Evolutionary conservation across 2,113 vertebrate species (phyloP).

Genomic region (Hippocampus guttulatus): DNA sequence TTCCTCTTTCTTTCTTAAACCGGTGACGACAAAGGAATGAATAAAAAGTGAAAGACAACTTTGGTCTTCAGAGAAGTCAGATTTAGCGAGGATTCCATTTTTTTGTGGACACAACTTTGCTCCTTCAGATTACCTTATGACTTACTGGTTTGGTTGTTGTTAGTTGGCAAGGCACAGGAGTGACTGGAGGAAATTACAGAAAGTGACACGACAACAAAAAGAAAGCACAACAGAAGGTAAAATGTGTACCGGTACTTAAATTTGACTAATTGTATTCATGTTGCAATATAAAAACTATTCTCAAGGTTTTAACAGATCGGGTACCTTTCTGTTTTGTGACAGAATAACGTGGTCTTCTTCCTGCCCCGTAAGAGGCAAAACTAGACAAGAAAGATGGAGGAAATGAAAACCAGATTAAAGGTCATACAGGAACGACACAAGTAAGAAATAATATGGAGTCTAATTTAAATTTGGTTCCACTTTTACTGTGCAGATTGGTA

Average conservation of each 20-base stretch:
- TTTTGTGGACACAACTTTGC: neutral
- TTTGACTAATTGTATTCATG: neutral
- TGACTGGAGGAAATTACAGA: neutral
- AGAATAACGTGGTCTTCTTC: neutral
- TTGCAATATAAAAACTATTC: neutral
- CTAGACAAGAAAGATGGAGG: slow-evolving; percentile 53
- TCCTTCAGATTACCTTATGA: neutral
- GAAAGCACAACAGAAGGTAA: slow-evolving; percentile 20
- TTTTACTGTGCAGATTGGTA: neutral
- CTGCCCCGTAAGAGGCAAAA: neutral
- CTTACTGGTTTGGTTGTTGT: neutral
- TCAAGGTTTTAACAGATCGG: neutral
- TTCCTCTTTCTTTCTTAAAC: slow-evolving; percentile 16
- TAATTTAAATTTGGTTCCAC: slow-evolving; percentile 1
- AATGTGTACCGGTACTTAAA: neutral
- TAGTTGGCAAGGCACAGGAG: neutral
- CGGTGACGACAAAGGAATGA: slow-evolving; percentile 20
- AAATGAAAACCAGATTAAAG: slow-evolving; percentile 51
- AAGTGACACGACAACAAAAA: slow-evolving; percentile 5
- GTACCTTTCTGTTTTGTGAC: neutral
- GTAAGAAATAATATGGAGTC: slow-evolving; percentile 40
- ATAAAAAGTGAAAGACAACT: slow-evolving; percentile 1
- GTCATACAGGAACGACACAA: slow-evolving; percentile 61
- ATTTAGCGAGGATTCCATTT: neutral
- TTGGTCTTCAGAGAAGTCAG: neutral